Conservation (phyloP, 2,888 invertebrate species). For the Onchidella celtica region DNA sequence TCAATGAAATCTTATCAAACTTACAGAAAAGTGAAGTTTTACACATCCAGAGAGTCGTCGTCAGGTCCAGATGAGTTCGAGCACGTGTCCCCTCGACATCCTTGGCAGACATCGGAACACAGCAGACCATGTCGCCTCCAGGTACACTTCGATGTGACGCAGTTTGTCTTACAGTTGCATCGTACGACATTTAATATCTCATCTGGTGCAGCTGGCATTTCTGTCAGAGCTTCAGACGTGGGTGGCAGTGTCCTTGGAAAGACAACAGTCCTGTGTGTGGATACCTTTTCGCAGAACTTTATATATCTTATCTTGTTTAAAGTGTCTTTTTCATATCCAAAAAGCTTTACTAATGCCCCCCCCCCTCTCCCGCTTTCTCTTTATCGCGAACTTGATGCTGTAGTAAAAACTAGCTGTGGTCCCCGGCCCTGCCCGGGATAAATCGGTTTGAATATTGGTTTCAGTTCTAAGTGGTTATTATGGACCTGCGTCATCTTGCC, state of each 20-base stretch:
- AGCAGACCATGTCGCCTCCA: background rate
- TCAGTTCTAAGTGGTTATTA: too few relatives aligned
- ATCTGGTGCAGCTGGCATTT: background rate
- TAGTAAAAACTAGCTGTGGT: too few relatives aligned
- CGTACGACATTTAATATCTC: background rate
- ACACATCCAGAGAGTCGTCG: too few relatives aligned
- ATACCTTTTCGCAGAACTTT: background rate
- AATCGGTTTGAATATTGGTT: too few relatives aligned
- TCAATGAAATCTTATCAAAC: too few relatives aligned
- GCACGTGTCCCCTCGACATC: background rate
- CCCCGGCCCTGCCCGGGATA: too few relatives aligned
- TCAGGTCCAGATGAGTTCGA: background rate
- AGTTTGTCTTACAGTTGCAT: background rate
- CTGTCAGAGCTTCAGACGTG: background rate
- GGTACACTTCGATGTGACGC: background rate
- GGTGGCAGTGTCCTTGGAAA: background rate
- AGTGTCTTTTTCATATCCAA: background rate
- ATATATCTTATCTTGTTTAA: background rate
- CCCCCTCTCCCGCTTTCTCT: too few relatives aligned
- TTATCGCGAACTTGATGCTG: too few relatives aligned
- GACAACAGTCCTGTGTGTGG: background rate
- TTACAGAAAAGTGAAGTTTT: too few relatives aligned
- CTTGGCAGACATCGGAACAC: background rate
- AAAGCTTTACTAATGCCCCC: too few relatives aligned
- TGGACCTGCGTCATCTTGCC: too few relatives aligned